Percentiles rank a stretch among this genome's conserved stretches.
phyloP scores from a whole-genome alignment of 1,140 invertebrate species.

The Anadara kagoshimensis region DNA sequence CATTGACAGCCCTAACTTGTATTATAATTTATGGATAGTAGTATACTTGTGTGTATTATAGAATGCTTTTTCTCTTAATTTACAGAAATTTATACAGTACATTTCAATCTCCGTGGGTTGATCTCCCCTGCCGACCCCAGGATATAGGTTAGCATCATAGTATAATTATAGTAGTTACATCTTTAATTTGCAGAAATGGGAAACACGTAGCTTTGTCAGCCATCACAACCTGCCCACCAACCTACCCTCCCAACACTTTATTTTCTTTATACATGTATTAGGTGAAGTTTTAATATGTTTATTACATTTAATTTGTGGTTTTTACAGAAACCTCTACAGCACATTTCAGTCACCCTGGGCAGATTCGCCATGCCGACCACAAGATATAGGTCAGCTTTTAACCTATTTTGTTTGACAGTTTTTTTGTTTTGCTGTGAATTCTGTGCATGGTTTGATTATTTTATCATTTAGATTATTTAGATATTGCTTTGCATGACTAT shows the following conservation, averaged over 20 bases:
- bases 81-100: conserved; percentile 77
- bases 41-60: neutral
- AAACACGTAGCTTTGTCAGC: too few relatives aligned
- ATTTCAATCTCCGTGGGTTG: conserved; percentile 98
- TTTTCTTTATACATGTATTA: neutral
- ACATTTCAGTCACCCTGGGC: conserved; percentile 99
- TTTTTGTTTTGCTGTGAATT: neutral
- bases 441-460: conserved; percentile 5
- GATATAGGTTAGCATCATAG: conserved; percentile 82
- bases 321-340: conserved; percentile 71
- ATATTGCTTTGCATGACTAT: conserved; percentile 67
- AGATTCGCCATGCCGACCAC: conserved; percentile 96
- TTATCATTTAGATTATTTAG: too few relatives aligned
- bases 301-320: neutral
- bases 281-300: neutral
- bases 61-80: conserved; percentile 33
- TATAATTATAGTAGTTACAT: too few relatives aligned
- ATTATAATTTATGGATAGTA: too few relatives aligned
- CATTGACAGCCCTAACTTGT: too few relatives aligned
- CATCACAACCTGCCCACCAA: too few relatives aligned
- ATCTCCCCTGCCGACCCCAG: conserved; percentile 96
- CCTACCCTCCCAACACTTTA: too few relatives aligned
- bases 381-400: conserved; percentile 85
- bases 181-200: too few relatives aligned
- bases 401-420: conserved; percentile 12